Evolutionary conservation across 1,140 invertebrate genomes (phyloP), one percentile per base, ranked within the genome.

Genomic region (Acromyrmex heyeri): DNA sequence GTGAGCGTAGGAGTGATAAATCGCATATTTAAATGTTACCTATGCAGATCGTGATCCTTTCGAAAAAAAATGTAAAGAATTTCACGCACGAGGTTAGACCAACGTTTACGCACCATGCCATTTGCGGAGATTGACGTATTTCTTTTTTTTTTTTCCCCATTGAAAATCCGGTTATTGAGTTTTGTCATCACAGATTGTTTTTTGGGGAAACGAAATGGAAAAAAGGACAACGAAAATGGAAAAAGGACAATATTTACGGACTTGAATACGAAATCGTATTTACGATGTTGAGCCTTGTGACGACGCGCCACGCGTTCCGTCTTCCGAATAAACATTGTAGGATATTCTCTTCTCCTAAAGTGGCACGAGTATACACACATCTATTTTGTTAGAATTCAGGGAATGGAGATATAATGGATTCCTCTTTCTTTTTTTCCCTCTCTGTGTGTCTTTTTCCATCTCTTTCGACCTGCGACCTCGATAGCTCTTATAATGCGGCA

Each of bases 381-480:
- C 7, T 73, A 82, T 83, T 83, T 83, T 83, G 79, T 83, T 30
- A 48, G 69, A 75, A 75, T 75, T 75, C 69, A n/a, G 27, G 14
- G 14, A 21, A 6, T 44, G 24, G 34, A 57, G 69, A 83, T 82
- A 44, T 82, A 50, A 73, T 62, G 38, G 53, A 61, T 57, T n/a
- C 12, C 10, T 34, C 10, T 67, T 8, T 21, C 30, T 65, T 2
- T 44, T 44, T 44, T 44, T 44, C 7, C n/a, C 18, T 44, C 12
- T 53, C 48, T 55, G 16, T 67, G n/a, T 38, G 14, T 65, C 18
- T 65, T 16, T 44, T 6, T 21, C 10, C 6, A 1, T 69, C 16
- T 44, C 16, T 61, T n/a, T 59, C 50, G 16, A 16, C 12, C 27
- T 30, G 30, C 27, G n/a, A 5, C 16, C 18, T 57, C 24, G 69